Conservation (phyloP, 2,888 invertebrate genomes). For the Ectemnius lituratus region DNA sequence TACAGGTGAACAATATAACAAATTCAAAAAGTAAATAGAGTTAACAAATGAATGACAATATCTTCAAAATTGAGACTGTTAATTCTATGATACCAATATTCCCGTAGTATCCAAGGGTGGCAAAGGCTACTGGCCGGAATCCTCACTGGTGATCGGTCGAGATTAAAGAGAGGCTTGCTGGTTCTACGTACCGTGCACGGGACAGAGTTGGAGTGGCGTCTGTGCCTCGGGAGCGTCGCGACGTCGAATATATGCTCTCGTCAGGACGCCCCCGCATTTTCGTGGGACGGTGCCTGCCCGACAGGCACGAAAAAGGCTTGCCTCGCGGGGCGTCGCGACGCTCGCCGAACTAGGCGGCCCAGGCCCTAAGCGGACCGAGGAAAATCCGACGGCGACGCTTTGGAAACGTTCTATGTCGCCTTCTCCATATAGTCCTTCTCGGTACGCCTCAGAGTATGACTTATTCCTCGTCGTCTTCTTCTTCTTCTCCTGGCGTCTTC, state of each 20-base stretch:
- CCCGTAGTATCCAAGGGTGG: background rate
- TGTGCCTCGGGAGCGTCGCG: constrained; percentile 74
- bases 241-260: constrained; percentile 77
- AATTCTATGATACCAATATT: no score
- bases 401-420: constrained; percentile 38
- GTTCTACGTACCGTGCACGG: constrained; percentile 76
- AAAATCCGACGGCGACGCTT: constrained; percentile 36
- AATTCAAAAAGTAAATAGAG: no score
- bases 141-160: background rate
- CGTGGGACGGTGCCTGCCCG: constrained; percentile 71
- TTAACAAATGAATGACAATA: no score
- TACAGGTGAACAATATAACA: no score
- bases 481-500: background rate
- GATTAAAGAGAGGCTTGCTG: background rate
- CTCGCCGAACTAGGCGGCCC: constrained; percentile 73
- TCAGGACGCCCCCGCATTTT: constrained; percentile 76
- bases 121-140: background rate
- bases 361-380: constrained; percentile 57
- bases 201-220: constrained; percentile 77
- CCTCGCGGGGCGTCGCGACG: constrained; percentile 73
- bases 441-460: background rate
- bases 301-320: constrained; percentile 78
- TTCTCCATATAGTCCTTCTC: constrained; percentile 15
- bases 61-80: no score
- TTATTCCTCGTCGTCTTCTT: background rate